phyloP scores from a whole-genome alignment of 2,797 vertebrate species.

The Oreonectes daqikongensis region DNA sequence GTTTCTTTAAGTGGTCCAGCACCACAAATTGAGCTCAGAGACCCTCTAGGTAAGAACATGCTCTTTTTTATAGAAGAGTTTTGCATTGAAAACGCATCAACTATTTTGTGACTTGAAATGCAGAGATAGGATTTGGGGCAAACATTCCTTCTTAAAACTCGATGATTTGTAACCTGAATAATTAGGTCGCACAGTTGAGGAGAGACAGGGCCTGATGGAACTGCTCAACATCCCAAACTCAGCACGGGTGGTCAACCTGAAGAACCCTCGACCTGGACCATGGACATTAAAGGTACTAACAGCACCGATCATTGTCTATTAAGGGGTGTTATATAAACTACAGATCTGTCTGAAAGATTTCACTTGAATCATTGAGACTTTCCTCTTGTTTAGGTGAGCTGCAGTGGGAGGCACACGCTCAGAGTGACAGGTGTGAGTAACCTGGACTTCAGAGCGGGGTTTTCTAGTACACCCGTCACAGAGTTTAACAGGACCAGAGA shows the following conservation, averaged over 20 bases:
- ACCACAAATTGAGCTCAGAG: conserved; percentile 83
- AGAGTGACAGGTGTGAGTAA: conserved; percentile 90
- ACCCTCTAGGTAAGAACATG: conserved; percentile 81
- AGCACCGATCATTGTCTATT: neutral
- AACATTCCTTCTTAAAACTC: neutral
- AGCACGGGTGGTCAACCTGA: conserved; percentile 85
- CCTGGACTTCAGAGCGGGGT: conserved; percentile 87
- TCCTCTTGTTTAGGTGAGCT: conserved; percentile 75
- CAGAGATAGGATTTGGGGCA: neutral
- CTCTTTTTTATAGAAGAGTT: neutral
- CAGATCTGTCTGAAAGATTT: conserved; percentile 13
- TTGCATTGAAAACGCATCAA: neutral
- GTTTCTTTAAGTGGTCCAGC: conserved; percentile 90
- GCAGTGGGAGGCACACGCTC: conserved; percentile 88
- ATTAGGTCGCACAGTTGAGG: conserved; percentile 81
- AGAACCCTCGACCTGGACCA: conserved; percentile 83
- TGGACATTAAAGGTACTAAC: conserved; percentile 87
- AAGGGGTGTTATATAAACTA: neutral
- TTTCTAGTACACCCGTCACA: conserved; percentile 78
- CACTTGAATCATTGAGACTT: neutral
- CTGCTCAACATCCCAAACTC: conserved; percentile 94
- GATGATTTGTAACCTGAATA: conserved; percentile 14
- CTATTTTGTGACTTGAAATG: neutral
- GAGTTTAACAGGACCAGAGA: conserved; percentile 82
- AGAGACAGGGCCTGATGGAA: conserved; percentile 83